Evolutionary conservation across 2,888 invertebrate species (phyloP).

Genomic region (Calameuta pallipes): DNA sequence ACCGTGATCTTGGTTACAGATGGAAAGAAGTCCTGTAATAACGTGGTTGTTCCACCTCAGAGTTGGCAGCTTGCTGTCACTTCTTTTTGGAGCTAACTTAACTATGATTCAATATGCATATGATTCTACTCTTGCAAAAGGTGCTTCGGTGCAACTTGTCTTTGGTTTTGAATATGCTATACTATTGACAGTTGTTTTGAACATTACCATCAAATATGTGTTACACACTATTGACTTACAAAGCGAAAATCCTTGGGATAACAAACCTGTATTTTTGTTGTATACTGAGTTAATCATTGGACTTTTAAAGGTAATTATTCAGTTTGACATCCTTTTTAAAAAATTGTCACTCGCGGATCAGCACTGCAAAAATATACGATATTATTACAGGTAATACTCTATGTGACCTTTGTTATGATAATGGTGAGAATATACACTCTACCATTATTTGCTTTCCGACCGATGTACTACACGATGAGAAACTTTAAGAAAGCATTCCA

Average conservation of each 20-base stretch:
- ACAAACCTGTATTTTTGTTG: constrained; percentile 96
- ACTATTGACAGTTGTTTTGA: constrained; percentile 90
- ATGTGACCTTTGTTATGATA: constrained; percentile 91
- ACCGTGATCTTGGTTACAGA: constrained; percentile 71
- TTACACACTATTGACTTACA: constrained; percentile 88
- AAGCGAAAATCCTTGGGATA: constrained; percentile 98
- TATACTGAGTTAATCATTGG: constrained; percentile 97
- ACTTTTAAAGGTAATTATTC: constrained; percentile 73
- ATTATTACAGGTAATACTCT: constrained; percentile 75
- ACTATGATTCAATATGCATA: constrained; percentile 95
- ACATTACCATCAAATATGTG: constrained; percentile 92
- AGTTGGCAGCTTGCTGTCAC: constrained; percentile 83
- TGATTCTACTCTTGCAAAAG: constrained; percentile 89
- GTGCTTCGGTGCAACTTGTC: constrained; percentile 97
- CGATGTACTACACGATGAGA: constrained; percentile 99
- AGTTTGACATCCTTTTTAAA: not conserved
- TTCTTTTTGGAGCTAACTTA: constrained; percentile 86
- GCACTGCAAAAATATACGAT: not conserved
- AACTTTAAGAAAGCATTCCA: constrained; percentile 97
- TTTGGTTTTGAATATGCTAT: constrained; percentile 99
- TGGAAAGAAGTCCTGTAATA: constrained; percentile 98
- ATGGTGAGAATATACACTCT: constrained; percentile 98
- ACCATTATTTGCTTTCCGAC: constrained; percentile 97
- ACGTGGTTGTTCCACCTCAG: constrained; percentile 94
- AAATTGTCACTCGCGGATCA: not conserved